Base-by-base conservation (phyloP, 1,140 invertebrate genomes). In the Contarinia nasturtii region DNA sequence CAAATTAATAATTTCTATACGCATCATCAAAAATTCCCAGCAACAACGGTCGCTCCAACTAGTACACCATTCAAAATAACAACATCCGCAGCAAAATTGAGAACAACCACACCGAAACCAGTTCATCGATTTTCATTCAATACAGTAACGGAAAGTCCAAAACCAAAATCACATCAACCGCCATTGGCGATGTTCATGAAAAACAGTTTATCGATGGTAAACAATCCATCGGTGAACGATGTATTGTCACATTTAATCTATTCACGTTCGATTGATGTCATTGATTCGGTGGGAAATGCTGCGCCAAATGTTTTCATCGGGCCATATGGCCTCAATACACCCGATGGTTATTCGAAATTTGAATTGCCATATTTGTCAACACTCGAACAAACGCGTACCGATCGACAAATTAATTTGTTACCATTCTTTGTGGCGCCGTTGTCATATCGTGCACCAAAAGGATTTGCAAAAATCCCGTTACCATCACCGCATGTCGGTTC, bases 351-450 rank as follows among this genome's bases (percentile, higher is more conserved):
- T 50, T 70, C 76, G 0, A 86, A 85, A 64, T 87, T 86, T 54
- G 82, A 86, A 51, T 63, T 87, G 10, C 84, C 83, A 0, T 87
- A 87, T 55, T 59, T 87, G 17, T 85, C 82, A 0, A 76, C 77
- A 19, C 65, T 86, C 22, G 77, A 82, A 52, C 69, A 70, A 14
- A 79, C 76, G 50, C 67, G 77, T 15, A 74, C 77, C 7, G 80
- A 85, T 54, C 72, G 75, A 44, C 82, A 82, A 61, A 71, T 83
- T 1, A 70, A 77, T 41, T 74, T 79, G 51, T 52, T 82, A 1
- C 83, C 84, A 10, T 87, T 86, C 61, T 87, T 87, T 46, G 83
- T 87, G 1, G 84, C 84, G 2, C 83, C 84, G 1, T 57, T 86
- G 10, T 86, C 80, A 53, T 87, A 86, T 52, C 77, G 80, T 52